Conservation (phyloP, 2,888 invertebrate species). For the Tenodera sinensis region DNA sequence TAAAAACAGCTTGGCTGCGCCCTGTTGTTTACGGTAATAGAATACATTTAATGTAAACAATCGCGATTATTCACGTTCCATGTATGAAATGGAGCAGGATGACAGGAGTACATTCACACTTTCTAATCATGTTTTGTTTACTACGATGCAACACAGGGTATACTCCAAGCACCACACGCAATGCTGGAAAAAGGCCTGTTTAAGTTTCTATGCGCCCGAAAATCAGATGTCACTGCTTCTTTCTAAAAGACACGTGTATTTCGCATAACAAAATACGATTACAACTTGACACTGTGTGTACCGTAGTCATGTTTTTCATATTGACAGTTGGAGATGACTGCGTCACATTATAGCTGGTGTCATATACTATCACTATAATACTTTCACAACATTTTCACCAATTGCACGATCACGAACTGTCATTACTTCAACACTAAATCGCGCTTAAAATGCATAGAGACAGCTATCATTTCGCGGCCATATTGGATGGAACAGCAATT, state of each 20-base stretch:
- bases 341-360: not conserved
- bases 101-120: not conserved
- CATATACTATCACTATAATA: not conserved
- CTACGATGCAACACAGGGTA: not conserved
- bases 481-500: conserved; percentile 27
- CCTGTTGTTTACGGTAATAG: not conserved
- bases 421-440: not conserved
- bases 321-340: conserved; percentile 21
- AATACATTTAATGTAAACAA: not conserved
- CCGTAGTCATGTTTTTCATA: conserved; percentile 26
- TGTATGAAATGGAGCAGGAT: not conserved
- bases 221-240: not conserved
- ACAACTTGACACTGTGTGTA: not conserved
- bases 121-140: not conserved
- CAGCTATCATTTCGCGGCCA: conserved; percentile 24
- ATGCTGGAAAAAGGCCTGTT: not conserved
- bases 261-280: conserved; percentile 8
- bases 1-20: not conserved
- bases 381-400: not conserved
- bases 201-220: not conserved
- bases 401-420: not conserved
- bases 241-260: conserved; percentile 14
- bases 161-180: not conserved
- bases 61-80: not conserved
- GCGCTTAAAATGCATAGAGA: not conserved